Base-by-base conservation (phyloP, 1,140 invertebrate species). In the Drosophila kikkawai region DNA sequence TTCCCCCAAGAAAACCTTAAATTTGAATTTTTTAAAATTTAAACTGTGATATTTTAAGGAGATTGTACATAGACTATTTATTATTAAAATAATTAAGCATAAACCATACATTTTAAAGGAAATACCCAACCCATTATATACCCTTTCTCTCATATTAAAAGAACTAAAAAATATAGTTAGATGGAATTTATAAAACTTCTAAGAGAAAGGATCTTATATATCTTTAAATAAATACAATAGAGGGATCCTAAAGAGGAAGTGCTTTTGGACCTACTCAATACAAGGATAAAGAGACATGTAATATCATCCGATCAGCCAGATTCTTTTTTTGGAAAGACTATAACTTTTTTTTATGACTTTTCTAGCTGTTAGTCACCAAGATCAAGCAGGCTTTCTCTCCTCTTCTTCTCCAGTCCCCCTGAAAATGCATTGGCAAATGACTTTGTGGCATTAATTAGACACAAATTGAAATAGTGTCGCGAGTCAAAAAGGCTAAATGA, bases 391-490 rank as follows among this genome's bases (percentile, higher is more conserved):
- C 7, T 37, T 4, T 37, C 36, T 15, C 45, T 26, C 13, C 26
- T 29, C 26, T 29, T 26, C 22, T 3, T 12, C 17, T 29, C 26
- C 1, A 3, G 9, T 5, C 15, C 48, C 48, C 47, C 6, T 15
- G 22, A 5, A 84, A 80, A 53, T 80, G 55, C 73, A 75, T 73
- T 73, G 37, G n/a, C 59, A 63, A 82, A 74, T 80, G 80, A 84
- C 77, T 88, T 88, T 80, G 84, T 75, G 84, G 48, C 69, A 84
- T 71, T 88, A 68, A 87, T 88, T 80, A 84, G 84, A 75, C 69
- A 79, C 56, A 73, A 81, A 75, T 88, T 78, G 73, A 88, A 87
- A 82, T 67, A 84, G 56, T 80, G 66, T 77, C 85, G 58, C 73
- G 48, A 53, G 67, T 17, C 60, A 7, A 15, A 26, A 42, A 36